phyloP scores from a whole-genome alignment of 2,888 invertebrate genomes.

The Maniola hyperantus region DNA sequence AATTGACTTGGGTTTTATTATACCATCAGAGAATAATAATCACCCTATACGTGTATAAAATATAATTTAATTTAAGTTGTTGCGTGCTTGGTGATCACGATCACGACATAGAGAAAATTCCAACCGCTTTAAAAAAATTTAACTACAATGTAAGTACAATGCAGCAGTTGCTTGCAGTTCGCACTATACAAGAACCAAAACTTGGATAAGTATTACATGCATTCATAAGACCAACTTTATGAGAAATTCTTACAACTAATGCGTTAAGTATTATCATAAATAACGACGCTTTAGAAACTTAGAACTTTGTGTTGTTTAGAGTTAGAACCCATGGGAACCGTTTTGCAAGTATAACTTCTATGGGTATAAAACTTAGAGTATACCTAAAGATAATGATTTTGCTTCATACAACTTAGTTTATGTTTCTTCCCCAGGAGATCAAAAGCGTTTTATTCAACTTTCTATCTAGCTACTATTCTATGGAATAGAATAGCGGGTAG shows the following conservation, averaged over 20 bases:
- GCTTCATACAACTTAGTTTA: background rate
- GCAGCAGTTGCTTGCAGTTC: background rate
- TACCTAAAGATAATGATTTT: background rate
- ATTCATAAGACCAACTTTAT: background rate
- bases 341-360: slow-evolving; percentile 9
- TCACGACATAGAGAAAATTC: no score
- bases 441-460: no score
- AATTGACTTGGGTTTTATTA: background rate
- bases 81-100: no score
- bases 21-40: background rate
- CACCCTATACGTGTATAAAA: no score
- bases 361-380: no score
- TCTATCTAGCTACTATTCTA: no score
- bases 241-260: background rate
- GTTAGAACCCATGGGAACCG: slow-evolving; percentile 1
- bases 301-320: slow-evolving; percentile 12
- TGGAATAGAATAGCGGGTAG: no score
- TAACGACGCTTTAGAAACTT: slow-evolving; percentile 15
- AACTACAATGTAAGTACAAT: no score
- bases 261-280: slow-evolving; percentile 7
- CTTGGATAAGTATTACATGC: background rate
- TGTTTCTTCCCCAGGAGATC: no score
- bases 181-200: background rate
- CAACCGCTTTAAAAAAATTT: no score
- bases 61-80: no score